Percentiles rank a stretch among this genome's conserved stretches.
phyloP scores from a whole-genome alignment of 2,888 invertebrate genomes.

The Parelbella ahira region DNA sequence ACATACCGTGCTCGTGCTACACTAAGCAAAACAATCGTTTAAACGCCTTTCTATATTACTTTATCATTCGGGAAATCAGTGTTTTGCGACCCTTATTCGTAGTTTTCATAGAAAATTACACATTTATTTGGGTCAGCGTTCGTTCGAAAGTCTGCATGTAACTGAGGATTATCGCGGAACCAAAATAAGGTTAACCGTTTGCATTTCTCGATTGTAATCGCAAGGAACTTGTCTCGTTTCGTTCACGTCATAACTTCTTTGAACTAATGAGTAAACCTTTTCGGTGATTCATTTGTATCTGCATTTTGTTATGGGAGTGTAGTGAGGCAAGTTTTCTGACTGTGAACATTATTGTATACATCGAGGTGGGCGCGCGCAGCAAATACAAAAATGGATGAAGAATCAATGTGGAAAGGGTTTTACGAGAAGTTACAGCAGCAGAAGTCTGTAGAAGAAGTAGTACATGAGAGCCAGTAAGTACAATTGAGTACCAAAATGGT shows the following conservation, averaged over 20 bases:
- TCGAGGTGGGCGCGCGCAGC: no score
- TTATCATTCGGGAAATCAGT: no score
- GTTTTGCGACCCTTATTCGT: no score
- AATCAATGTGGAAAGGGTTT: slow-evolving; percentile 88
- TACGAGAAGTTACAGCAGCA: slow-evolving; percentile 84
- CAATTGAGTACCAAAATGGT: no score
- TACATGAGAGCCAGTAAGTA: slow-evolving; percentile 85
- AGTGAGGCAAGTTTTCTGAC: neutral
- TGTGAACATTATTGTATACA: neutral
- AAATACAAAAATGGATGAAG: slow-evolving; percentile 82
- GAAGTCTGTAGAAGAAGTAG: slow-evolving; percentile 81
- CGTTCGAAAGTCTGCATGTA: no score
- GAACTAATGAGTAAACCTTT: slow-evolving; percentile 59
- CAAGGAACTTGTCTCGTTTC: slow-evolving; percentile 38
- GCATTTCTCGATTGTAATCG: slow-evolving; percentile 25
- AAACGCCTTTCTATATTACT: slow-evolving; percentile 7
- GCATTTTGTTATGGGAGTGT: slow-evolving; percentile 39
- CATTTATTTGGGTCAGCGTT: no score
- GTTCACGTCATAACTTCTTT: slow-evolving; percentile 63
- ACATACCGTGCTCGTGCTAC: slow-evolving; percentile 33
- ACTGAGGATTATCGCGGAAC: no score
- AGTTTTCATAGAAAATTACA: no score
- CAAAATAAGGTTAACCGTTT: no score
- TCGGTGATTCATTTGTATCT: slow-evolving; percentile 59
- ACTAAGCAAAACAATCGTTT: slow-evolving; percentile 50